Percentiles rank a stretch among this genome's conserved stretches.
Conservation (phyloP, 1,140 invertebrate genomes). For the Drosophila pectinifera region DNA sequence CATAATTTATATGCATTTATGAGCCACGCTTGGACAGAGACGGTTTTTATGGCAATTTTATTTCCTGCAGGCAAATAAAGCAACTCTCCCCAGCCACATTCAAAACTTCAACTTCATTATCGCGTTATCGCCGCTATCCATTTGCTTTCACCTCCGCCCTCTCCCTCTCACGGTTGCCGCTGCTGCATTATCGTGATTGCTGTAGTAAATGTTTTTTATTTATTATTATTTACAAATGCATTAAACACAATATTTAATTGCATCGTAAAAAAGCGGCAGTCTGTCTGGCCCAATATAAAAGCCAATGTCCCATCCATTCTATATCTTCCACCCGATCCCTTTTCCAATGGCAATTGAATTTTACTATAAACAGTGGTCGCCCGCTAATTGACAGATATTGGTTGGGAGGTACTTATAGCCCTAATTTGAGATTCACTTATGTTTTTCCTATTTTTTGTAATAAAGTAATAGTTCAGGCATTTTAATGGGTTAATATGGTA, state of each 20-base stretch:
- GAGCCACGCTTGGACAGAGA: conserved; percentile 44
- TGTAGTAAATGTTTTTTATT: conserved; percentile 74
- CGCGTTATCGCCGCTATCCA: conserved; percentile 33
- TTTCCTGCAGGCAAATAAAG: conserved; percentile 72
- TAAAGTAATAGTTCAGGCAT: no score
- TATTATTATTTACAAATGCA: conserved; percentile 82
- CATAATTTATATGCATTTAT: conserved; percentile 77
- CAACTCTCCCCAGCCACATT: conserved; percentile 46
- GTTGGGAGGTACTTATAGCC: background rate
- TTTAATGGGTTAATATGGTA: no score
- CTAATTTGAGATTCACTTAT: background rate
- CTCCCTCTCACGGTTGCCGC: background rate
- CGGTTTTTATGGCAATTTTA: conserved; percentile 78
- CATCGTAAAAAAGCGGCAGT: conserved; percentile 44
- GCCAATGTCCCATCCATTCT: conserved; percentile 9
- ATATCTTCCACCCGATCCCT: background rate
- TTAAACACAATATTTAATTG: conserved; percentile 82
- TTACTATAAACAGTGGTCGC: conserved; percentile 18
- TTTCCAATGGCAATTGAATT: conserved; percentile 36
- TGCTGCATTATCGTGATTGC: conserved; percentile 67
- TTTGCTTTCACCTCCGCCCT: conserved; percentile 7
- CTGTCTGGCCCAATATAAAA: conserved; percentile 41
- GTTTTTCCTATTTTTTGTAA: no score
- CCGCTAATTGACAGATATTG: conserved; percentile 5
- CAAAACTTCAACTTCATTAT: conserved; percentile 72